These are phyloP conservation scores for Trissoscelio sp. DNA, from an alignment of 2,888 invertebrate species.

Conservation along the genomic window DNA sequence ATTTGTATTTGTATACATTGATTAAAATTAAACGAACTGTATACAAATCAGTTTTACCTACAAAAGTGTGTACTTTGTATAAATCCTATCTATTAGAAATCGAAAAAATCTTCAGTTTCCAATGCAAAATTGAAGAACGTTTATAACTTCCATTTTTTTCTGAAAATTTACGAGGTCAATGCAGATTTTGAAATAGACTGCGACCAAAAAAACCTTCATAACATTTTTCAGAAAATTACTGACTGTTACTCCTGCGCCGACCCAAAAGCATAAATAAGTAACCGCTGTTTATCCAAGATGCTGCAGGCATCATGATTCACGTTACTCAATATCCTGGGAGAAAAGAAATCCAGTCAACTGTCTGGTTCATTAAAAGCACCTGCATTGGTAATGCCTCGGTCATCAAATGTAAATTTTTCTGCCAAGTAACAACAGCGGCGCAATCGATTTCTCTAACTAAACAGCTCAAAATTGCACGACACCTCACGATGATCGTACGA, in stretches of 20 bases:
- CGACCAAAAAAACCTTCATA: too few species aligned
- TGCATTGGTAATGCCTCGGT: slow-evolving; percentile 3
- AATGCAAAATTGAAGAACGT: too few species aligned
- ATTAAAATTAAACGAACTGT: too few species aligned
- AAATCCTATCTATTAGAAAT: too few species aligned
- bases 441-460: not conserved
- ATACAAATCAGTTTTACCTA: too few species aligned
- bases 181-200: too few species aligned
- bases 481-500: not conserved
- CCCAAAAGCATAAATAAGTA: slow-evolving; percentile 27
- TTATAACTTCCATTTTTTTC: too few species aligned
- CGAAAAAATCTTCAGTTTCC: too few species aligned
- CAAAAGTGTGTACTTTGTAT: too few species aligned
- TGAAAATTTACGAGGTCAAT: too few species aligned
- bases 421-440: not conserved
- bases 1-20: too few species aligned
- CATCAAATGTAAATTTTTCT: not conserved
- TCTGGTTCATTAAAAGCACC: slow-evolving; percentile 17
- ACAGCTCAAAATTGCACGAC: not conserved
- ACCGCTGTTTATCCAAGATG: slow-evolving; percentile 15
- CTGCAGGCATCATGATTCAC: slow-evolving; percentile 10
- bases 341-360: not conserved
- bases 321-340: slow-evolving; percentile 17
- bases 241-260: slow-evolving; percentile 7
- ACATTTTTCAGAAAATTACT: slow-evolving; percentile 1